phyloP scores from a whole-genome alignment of 64 coral and sea anemone species.

The Platygyra sinensis region DNA sequence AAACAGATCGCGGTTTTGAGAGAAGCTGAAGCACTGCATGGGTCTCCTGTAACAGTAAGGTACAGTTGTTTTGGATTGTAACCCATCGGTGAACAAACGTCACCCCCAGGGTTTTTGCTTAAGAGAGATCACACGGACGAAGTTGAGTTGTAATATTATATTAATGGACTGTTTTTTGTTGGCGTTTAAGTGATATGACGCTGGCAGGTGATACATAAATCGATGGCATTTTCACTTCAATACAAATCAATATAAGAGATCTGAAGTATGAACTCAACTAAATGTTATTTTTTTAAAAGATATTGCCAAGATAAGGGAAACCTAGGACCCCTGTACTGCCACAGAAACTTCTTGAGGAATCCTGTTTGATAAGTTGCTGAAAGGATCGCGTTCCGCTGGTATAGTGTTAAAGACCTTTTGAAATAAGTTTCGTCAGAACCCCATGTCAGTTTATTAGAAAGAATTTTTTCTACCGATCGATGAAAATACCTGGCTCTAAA shows the following conservation, averaged over 20 bases:
- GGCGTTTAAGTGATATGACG: constrained; percentile 14
- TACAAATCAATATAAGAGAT: constrained; percentile 15
- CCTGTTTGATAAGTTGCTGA: neutral
- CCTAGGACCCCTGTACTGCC: neutral
- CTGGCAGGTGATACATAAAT: neutral
- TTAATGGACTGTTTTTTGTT: neutral
- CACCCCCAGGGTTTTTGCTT: neutral
- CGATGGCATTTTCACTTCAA: neutral
- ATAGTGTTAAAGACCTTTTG: neutral
- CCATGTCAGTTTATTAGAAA: neutral
- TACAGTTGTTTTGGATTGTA: no score
- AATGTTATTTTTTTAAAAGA: constrained; percentile 12
- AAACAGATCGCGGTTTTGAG: neutral
- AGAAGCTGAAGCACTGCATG: neutral
- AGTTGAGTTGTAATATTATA: constrained; percentile 17
- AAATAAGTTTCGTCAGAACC: neutral
- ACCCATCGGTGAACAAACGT: neutral
- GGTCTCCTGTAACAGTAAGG: neutral
- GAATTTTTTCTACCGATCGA: neutral
- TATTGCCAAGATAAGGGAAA: constrained; percentile 24
- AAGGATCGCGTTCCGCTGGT: neutral
- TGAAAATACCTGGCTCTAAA: neutral
- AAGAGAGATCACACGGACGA: neutral
- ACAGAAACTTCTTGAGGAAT: constrained; percentile 8
- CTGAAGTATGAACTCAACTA: constrained; percentile 2